Evolutionary conservation across 92 coral and sea anemone genomes (phyloP), one percentile per base, ranked within the genome.

Genomic region (Pocillopora meandrina): DNA sequence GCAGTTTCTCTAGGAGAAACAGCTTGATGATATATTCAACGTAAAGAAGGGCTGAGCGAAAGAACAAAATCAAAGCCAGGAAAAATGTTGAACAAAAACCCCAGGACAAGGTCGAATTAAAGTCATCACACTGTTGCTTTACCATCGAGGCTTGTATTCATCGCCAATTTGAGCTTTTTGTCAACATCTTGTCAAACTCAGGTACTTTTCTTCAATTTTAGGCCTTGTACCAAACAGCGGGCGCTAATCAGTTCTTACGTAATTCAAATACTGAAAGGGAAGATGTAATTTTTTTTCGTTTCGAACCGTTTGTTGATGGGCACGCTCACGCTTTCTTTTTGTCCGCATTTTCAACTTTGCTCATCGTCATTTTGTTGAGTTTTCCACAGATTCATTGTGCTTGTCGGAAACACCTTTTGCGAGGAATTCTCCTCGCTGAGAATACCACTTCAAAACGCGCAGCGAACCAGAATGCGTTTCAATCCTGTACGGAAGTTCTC

Each of bases 401-500:
- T 35, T 14, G 55, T 5, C 4, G 82, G 82, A 36, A 10, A 66
- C 4, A 68, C 31, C 49, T 20, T 33, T 34, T 55, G 21, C 1
- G 60, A 15, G 9, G 16, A 36, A 42, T 52, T 72, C 11, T 18
- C 57, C 26, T 20, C 19, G 61, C 47, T 7, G 9, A 15, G 5
- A 4, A 80, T 26, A 35, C 42, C 20, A 12, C 47, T 31, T 10
- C 59, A n/a, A 31, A 71, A 36, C 62, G 26, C 23, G n/a, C 65
- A 63, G 8, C 87, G 79, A 16, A 23, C 17, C 35, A 88, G 42
- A 20, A 86, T 52, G 34, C 71, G 56, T 33, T 56, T 68, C 55
- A 89, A 80, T 18, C 95, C 95, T 31, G 62, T 72, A 3, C 97
- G 95, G 26, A 91, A 91, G 49, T 89, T 78, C 64, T 89, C 93